Conservation (phyloP, 2,888 invertebrate species). For the Listrodromus nycthemerus region DNA sequence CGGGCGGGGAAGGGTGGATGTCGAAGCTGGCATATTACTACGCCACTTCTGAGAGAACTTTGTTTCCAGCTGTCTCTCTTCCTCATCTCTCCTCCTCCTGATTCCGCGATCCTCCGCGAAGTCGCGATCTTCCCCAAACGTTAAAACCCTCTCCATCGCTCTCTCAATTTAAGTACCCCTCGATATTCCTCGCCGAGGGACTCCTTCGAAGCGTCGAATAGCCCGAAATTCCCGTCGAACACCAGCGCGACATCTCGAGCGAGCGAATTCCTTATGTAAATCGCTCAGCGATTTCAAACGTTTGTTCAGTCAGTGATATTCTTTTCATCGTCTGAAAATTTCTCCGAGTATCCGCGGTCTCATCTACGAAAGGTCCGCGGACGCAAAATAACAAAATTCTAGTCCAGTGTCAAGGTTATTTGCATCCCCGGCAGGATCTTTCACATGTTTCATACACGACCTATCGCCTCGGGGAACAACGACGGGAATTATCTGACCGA, state of each 20-base stretch:
- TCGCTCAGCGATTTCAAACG: conserved; percentile 31
- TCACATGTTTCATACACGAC: conserved; percentile 43
- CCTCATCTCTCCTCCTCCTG: conserved; percentile 9
- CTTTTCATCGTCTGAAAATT: not conserved
- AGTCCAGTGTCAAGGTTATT: conserved; percentile 8
- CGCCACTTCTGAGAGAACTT: conserved; percentile 44
- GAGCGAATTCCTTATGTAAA: conserved; percentile 55
- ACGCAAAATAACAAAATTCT: conserved; percentile 1
- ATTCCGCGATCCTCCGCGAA: not conserved
- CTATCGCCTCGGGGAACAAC: conserved; percentile 11
- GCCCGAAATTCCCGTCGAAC: conserved; percentile 45
- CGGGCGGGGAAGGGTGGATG: conserved; percentile 46
- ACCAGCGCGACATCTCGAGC: not conserved
- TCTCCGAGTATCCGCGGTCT: not conserved
- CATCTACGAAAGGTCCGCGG: not conserved
- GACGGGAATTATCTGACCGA: conserved; percentile 38
- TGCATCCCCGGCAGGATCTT: conserved; percentile 17
- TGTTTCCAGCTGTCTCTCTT: conserved; percentile 42
- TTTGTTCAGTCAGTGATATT: conserved; percentile 30
- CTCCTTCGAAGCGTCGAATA: conserved; percentile 36
- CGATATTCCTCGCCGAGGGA: conserved; percentile 54
- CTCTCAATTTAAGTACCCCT: conserved; percentile 42
- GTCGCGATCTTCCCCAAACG: conserved; percentile 5
- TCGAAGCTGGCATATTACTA: conserved; percentile 52
- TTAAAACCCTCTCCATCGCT: conserved; percentile 15